These are phyloP conservation scores for Parascotia fuliginaria DNA, from an alignment of 2,888 invertebrate genomes.

Conservation along the genomic window DNA sequence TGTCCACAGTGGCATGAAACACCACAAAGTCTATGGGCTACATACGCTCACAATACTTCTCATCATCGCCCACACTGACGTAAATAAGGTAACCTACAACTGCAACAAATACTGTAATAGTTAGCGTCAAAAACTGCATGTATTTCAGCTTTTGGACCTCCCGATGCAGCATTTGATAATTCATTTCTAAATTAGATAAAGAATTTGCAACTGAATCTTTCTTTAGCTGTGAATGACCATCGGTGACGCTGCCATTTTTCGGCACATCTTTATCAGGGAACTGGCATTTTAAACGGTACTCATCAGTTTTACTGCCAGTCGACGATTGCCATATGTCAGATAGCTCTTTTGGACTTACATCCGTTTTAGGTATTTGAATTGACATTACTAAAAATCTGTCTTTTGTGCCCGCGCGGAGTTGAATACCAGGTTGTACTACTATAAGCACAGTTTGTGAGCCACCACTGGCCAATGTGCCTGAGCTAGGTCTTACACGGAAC, in stretches of 20 bases:
- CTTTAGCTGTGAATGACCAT: slow-evolving; percentile 84
- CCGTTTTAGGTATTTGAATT: slow-evolving; percentile 87
- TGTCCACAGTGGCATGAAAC: slow-evolving; percentile 57
- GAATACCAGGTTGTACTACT: slow-evolving; percentile 90
- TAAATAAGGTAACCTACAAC: slow-evolving; percentile 67
- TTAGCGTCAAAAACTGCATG: slow-evolving; percentile 65
- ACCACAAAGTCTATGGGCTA: slow-evolving; percentile 72
- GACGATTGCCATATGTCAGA: slow-evolving; percentile 90
- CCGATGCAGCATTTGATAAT: slow-evolving; percentile 62
- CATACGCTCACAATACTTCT: slow-evolving; percentile 68
- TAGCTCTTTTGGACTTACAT: slow-evolving; percentile 87
- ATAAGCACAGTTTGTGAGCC: slow-evolving; percentile 89
- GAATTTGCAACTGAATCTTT: slow-evolving; percentile 92
- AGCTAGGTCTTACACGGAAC: slow-evolving; percentile 96
- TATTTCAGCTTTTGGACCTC: slow-evolving; percentile 66
- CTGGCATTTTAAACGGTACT: slow-evolving; percentile 90
- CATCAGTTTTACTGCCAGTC: slow-evolving; percentile 87
- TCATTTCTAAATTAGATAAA: slow-evolving; percentile 65
- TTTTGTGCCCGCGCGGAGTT: slow-evolving; percentile 88
- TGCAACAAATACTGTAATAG: slow-evolving; percentile 61
- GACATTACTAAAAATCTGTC: slow-evolving; percentile 97
- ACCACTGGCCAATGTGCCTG: slow-evolving; percentile 90
- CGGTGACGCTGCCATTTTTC: slow-evolving; percentile 62
- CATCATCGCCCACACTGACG: slow-evolving; percentile 56
- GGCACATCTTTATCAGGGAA: slow-evolving; percentile 78